Conservation (phyloP, 2,888 invertebrate species). For the Ormyrus rosae region DNA sequence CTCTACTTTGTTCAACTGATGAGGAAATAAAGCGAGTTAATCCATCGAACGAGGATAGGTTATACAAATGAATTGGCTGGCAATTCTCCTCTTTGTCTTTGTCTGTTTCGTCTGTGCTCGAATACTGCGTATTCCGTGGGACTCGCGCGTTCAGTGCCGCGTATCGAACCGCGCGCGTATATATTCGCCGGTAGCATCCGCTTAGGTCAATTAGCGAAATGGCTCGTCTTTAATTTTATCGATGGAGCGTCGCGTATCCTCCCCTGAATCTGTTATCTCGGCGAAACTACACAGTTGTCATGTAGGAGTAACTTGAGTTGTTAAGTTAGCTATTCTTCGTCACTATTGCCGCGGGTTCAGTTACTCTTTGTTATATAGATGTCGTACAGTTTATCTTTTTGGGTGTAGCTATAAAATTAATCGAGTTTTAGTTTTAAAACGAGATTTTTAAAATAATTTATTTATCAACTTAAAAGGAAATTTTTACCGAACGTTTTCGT, state of each 20-base stretch:
- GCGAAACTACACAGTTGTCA: neutral
- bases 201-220: conserved; percentile 39
- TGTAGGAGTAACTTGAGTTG: neutral
- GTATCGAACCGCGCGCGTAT: conserved; percentile 1
- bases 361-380: no score
- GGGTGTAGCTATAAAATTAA: no score
- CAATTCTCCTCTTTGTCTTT: neutral
- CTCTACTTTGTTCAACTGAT: no score
- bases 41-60: no score
- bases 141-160: neutral
- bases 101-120: neutral
- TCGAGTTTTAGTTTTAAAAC: no score
- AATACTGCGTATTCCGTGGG: neutral
- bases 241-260: conserved; percentile 27
- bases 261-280: conserved; percentile 13
- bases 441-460: no score
- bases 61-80: no score
- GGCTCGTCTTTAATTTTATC: conserved; percentile 29
- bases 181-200: conserved; percentile 8
- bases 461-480: no score
- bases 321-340: neutral
- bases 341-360: no score
- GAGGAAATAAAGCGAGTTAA: no score
- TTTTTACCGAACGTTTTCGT: no score
- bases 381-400: no score